Evolutionary conservation across 1,140 invertebrate species (phyloP), one percentile per base, ranked within the genome.

Genomic region (Zelostemma sp.): DNA sequence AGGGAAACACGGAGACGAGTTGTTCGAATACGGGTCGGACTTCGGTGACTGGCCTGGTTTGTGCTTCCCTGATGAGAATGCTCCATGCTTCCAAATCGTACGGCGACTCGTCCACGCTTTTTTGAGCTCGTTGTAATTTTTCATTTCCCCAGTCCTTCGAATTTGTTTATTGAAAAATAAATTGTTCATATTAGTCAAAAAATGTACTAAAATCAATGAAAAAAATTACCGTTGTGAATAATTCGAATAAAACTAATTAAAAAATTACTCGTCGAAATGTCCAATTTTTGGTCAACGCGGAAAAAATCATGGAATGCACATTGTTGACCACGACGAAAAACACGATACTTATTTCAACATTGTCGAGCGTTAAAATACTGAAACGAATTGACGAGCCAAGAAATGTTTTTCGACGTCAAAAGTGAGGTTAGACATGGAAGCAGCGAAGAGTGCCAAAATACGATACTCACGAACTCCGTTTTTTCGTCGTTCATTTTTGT

Each of bases 11-110:
- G 11, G 88, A 85, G 0, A 99, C 94, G 1, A 99, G 87, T 75
- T 93, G 93, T 85, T 99, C 98, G 82, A 98, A 99, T 57, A 98
- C 90, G 6, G 90, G 88, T 43, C 97, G 88, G 6, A 97, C 95
- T 83, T 98, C 95, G 59, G 94, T 93, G 46, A 99, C 96, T 47
- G 92, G 92, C 74, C 96, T 91, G 1, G 91, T 93, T 86, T 98
- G 92, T 1, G 95, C 93, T 87, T 99, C 97, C 68, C 97, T 88
- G 1, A 99, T 91, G 17, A 99, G 88, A 43, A 98, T 89, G 63
- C 95, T 97, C 97, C 97, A 99, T 28, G 97, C 95, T 83, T 99
- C 97, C 18, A 97, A 90, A 83, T 99, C 97, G 80, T 95, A 97
- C 0, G 91, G 90, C 71, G 95, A 93, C 43, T 93, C 91, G 77